These are phyloP conservation scores for Poeciliopsis turrubarensis DNA, from an alignment of 2,113 vertebrate genomes.

Conservation along the genomic window DNA sequence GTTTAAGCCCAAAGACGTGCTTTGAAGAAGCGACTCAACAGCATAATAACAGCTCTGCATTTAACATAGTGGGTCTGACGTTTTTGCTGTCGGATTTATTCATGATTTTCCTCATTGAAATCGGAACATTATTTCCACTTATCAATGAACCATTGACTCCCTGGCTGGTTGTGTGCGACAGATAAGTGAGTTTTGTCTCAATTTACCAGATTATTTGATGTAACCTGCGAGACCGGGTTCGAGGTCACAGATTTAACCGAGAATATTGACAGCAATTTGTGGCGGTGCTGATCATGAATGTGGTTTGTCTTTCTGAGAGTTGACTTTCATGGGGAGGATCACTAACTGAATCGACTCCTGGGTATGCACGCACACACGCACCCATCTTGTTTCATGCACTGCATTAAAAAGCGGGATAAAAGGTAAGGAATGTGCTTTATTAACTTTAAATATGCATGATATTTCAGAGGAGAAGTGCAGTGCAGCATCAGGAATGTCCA, in stretches of 20 bases:
- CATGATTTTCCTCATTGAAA: constrained; percentile 12
- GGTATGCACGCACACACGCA: constrained; percentile 8
- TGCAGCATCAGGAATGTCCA: constrained; percentile 75
- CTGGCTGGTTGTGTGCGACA: constrained; percentile 1
- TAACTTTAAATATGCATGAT: constrained; percentile 85
- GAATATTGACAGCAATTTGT: constrained; percentile 24
- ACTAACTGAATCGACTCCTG: constrained; percentile 38
- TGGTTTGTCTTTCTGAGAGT: constrained; percentile 32
- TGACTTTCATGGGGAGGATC: constrained; percentile 26
- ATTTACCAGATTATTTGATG: neutral
- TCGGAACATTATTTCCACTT: constrained; percentile 24
- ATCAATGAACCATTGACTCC: neutral
- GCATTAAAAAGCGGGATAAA: constrained; percentile 78
- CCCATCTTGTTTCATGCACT: constrained; percentile 46
- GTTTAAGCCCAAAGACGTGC: neutral
- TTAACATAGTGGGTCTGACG: neutral
- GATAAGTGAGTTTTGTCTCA: constrained; percentile 19
- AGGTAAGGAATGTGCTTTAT: constrained; percentile 81
- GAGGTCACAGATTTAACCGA: constrained; percentile 8
- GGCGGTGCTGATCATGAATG: neutral
- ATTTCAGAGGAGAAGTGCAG: constrained; percentile 79
- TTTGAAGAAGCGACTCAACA: neutral
- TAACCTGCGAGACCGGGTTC: constrained; percentile 1
- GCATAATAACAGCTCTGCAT: neutral
- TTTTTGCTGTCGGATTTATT: constrained; percentile 33